These are phyloP conservation scores for Pachycephala philippinensis DNA, from an alignment of 2,113 vertebrate genomes.

Conservation along the genomic window DNA sequence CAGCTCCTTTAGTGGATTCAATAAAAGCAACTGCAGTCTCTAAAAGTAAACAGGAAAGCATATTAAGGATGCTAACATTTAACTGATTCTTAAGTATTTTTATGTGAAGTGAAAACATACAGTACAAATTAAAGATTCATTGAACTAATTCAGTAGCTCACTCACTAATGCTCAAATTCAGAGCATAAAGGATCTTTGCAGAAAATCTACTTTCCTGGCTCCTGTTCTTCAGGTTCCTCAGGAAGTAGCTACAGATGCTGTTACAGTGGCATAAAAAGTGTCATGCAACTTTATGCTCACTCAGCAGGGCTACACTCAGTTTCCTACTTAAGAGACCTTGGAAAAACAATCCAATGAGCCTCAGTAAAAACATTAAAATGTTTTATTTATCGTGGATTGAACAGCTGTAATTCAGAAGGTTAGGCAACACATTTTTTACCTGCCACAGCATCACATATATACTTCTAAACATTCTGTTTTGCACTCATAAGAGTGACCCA, in stretches of 20 bases:
- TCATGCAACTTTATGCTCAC: background rate
- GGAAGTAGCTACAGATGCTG: background rate
- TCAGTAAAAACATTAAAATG: background rate
- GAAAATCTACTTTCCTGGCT: background rate
- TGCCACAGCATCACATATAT: background rate
- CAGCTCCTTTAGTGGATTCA: constrained; percentile 94
- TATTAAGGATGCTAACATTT: background rate
- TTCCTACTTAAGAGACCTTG: background rate
- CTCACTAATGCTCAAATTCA: background rate
- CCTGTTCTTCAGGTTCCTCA: background rate
- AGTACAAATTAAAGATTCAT: background rate
- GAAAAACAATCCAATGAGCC: background rate
- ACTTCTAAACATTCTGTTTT: background rate
- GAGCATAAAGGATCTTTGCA: background rate
- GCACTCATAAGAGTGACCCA: background rate
- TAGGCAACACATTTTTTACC: background rate
- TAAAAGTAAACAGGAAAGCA: constrained; percentile 55
- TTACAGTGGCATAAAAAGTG: background rate
- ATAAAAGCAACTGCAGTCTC: constrained; percentile 91
- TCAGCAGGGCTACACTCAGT: background rate
- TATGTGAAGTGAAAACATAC: background rate
- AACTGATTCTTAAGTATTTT: background rate
- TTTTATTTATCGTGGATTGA: background rate
- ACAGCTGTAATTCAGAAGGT: background rate
- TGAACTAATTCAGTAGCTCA: background rate